A percentile compares a stretch with the other conserved stretches of the same genome.
Evolutionary conservation across 2,113 vertebrate genomes (phyloP).

Genomic region (Regulus satrapa): DNA sequence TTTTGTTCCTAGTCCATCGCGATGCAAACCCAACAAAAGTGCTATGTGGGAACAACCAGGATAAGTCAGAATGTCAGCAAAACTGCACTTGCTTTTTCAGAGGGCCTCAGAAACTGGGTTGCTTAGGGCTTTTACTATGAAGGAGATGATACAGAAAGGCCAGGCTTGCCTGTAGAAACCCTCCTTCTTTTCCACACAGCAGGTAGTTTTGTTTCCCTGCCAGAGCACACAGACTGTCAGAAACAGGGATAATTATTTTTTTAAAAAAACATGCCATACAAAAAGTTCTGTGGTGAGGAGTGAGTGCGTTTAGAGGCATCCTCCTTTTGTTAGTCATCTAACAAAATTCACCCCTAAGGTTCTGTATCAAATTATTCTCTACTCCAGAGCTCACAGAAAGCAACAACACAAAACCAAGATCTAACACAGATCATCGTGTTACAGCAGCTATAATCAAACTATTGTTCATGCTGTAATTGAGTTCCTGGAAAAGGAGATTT

Average conservation of each 20-base stretch:
- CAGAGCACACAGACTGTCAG: not conserved
- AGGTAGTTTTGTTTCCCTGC: not conserved
- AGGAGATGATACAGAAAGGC: not conserved
- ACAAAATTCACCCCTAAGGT: not conserved
- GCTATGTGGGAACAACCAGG: not conserved
- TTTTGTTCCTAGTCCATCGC: not conserved
- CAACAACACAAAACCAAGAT: not conserved
- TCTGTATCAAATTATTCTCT: not conserved
- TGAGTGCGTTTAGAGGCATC: not conserved
- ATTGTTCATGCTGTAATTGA: conserved; percentile 41
- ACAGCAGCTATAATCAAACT: conserved; percentile 42
- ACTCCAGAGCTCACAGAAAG: not conserved
- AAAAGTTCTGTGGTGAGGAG: not conserved
- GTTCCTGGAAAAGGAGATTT: conserved; percentile 69
- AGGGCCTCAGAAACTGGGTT: not conserved
- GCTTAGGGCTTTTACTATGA: not conserved
- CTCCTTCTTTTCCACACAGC: not conserved
- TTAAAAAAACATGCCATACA: not conserved
- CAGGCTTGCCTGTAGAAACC: not conserved
- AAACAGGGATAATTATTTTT: not conserved
- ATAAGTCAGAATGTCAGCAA: not conserved
- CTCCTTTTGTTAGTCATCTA: not conserved
- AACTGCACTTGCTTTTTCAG: not conserved
- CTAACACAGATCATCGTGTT: not conserved
- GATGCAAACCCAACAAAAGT: not conserved